Evolutionary conservation across 2,888 invertebrate genomes (phyloP), one percentile per base, ranked within the genome.

Genomic region (Schrankia costaestrigalis): DNA sequence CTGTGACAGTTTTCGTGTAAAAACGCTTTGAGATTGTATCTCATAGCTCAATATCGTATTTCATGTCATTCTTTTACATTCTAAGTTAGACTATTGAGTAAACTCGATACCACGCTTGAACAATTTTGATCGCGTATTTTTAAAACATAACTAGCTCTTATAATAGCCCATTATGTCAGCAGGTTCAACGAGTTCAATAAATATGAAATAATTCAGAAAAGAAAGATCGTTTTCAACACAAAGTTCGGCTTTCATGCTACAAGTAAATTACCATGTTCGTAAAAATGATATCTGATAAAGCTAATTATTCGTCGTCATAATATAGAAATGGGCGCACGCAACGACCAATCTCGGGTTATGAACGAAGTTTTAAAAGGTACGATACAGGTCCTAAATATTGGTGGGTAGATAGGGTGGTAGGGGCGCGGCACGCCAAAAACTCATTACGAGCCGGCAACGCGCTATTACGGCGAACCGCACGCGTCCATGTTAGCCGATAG

Each of bases 341-440:
- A 81, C 58, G 64, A 52, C 71, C 76, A 78, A 78, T 78, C 75
- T 79, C 69, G 62, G 75, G 71, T 71, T 77, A 71, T 77, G 71
- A 68, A 66, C 64, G 70, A 69, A 71, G 65, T 72, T 78, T 77
- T 74, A 69, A 78, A 79, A 77, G 71, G 72, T 74, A 68, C 67
- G 63, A 62, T 71, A 77, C 71, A 65, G 73, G 71, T 71, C 70
- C 70, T 71, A 73, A 78, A 78, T 77, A 75, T 76, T 67, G 74
- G 76, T 68, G 69, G 72, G 81, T 67, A 77, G 78, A 78, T 78
- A 78, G 77, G 75, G 78, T 56, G 71, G 72, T 56, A 47, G 65
- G 72, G 75, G 78, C 73, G 75, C 78, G 78, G 78, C 85, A 84
- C 83, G 85, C 81, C 78, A 83, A 78, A 78, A 81, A 79, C 78